A percentile compares a stretch with the other conserved stretches of the same genome.
phyloP scores from a whole-genome alignment of 2,797 vertebrate species.

The Xyrichtys novacula region DNA sequence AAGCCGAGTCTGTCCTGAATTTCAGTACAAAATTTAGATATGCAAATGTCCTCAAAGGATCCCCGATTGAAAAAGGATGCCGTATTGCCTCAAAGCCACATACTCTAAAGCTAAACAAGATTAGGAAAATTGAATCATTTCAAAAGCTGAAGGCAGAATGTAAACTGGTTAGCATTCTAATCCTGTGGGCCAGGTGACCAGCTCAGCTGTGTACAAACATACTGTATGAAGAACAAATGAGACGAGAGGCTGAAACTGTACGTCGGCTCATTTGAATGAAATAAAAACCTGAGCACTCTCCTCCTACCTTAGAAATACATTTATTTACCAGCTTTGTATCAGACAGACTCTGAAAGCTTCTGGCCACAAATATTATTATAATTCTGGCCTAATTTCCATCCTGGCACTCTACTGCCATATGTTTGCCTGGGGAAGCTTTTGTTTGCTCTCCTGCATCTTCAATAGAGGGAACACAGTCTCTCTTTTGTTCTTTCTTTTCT shows the following conservation, averaged over 20 bases:
- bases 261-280: conserved; percentile 69
- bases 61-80: conserved; percentile 84
- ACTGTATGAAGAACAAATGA: conserved; percentile 74
- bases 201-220: conserved; percentile 80
- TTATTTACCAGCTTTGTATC: conserved; percentile 69
- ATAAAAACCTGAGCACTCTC: conserved; percentile 62
- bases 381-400: conserved; percentile 66
- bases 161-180: conserved; percentile 87
- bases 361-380: conserved; percentile 60
- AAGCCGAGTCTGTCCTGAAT: conserved; percentile 81
- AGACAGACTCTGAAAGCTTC: conserved; percentile 51
- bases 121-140: conserved; percentile 91
- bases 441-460: conserved; percentile 62
- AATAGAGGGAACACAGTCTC: conserved; percentile 26
- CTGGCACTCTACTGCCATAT: conserved; percentile 67
- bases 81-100: conserved; percentile 85
- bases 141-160: conserved; percentile 88
- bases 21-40: conserved; percentile 84
- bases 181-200: conserved; percentile 84
- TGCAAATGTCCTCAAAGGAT: conserved; percentile 86
- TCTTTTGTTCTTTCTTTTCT: not conserved
- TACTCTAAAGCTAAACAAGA: conserved; percentile 89
- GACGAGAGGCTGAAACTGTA: conserved; percentile 60
- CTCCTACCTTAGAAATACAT: conserved; percentile 63
- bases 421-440: conserved; percentile 61